These are phyloP conservation scores for Sebastes iracundus DNA, from an alignment of 2,797 vertebrate species.

Conservation along the genomic window DNA sequence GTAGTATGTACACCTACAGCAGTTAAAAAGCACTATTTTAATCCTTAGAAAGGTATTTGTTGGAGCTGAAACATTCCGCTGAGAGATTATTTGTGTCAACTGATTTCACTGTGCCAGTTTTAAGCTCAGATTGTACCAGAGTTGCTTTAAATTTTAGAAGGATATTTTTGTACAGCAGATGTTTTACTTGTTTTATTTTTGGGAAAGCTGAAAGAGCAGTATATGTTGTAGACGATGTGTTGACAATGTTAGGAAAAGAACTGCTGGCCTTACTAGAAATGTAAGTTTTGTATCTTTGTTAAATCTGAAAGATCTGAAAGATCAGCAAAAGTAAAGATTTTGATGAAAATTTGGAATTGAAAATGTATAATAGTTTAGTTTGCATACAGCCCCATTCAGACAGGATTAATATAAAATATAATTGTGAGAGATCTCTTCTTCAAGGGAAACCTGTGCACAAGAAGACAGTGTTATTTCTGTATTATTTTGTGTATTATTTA, in stretches of 20 bases:
- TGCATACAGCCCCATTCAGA: not conserved
- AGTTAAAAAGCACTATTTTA: not conserved
- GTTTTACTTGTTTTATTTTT: not conserved
- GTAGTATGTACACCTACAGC: not conserved
- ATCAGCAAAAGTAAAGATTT: not conserved
- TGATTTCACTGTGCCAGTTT: constrained; percentile 42
- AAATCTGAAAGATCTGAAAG: not conserved
- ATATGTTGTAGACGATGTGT: not conserved
- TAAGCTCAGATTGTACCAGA: not conserved
- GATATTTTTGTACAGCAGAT: constrained; percentile 40
- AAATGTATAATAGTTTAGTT: not conserved
- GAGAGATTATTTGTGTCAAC: not conserved
- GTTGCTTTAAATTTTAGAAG: constrained; percentile 11
- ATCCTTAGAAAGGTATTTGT: not conserved
- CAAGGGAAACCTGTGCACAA: not conserved
- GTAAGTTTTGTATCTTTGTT: not conserved
- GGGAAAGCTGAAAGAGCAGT: not conserved
- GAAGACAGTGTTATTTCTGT: not conserved
- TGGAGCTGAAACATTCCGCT: not conserved
- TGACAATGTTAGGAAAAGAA: not conserved
- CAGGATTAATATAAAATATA: not conserved
- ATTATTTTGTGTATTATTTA: not conserved
- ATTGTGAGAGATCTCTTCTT: not conserved
- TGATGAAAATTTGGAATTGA: not conserved
- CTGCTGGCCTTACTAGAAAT: not conserved